Evolutionary conservation across 2,888 invertebrate species (phyloP).

Genomic region (Aspidiotus destructor): DNA sequence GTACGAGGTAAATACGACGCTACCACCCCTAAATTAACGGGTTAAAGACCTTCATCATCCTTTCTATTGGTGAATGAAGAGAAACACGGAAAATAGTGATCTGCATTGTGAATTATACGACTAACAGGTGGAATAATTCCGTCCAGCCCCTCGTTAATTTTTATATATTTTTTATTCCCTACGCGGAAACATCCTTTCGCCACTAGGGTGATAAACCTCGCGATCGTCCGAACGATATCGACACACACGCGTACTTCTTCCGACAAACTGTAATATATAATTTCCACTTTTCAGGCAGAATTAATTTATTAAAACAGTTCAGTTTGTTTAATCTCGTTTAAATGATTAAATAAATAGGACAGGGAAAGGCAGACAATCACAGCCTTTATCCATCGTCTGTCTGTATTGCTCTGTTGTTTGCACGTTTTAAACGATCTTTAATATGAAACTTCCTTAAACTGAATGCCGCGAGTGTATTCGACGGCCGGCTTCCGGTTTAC

Average conservation of each 20-base stretch:
- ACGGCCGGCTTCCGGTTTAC: conserved; percentile 30
- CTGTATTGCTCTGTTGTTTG: conserved; percentile 30
- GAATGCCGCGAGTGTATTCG: conserved; percentile 28
- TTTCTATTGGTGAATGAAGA: conserved; percentile 17
- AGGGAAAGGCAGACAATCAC: conserved; percentile 29
- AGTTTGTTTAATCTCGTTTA: conserved; percentile 27
- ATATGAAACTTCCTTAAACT: conserved; percentile 32
- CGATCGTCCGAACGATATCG: not conserved
- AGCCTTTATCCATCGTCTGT: conserved; percentile 29
- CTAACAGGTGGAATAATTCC: conserved; percentile 32
- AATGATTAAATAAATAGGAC: conserved; percentile 27
- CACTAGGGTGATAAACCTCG: not conserved
- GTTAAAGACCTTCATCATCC: conserved; percentile 26
- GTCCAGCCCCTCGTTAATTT: conserved; percentile 17
- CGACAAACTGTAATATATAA: conserved; percentile 16
- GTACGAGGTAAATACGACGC: conserved; percentile 22
- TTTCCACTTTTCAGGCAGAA: conserved; percentile 18
- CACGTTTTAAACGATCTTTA: conserved; percentile 31
- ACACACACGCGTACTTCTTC: not conserved
- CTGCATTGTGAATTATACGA: conserved; percentile 31
- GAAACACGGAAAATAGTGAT: conserved; percentile 30
- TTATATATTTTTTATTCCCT: conserved; percentile 3
- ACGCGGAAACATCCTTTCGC: not conserved
- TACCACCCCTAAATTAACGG: conserved; percentile 26
- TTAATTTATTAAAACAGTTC: conserved; percentile 16